Base-by-base conservation (phyloP, 2,113 vertebrate genomes). In the Gobio gobio region DNA sequence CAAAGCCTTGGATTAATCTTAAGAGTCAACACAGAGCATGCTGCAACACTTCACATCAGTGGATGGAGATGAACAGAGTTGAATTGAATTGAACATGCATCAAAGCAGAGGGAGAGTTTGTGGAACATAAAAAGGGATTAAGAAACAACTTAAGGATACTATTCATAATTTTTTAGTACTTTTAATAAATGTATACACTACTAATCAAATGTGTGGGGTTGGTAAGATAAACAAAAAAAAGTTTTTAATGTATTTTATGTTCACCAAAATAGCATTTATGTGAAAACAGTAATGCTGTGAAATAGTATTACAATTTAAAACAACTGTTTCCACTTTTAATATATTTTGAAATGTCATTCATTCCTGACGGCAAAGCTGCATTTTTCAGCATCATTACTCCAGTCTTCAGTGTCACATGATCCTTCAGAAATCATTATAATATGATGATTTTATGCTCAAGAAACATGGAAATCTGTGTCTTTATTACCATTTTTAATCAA, bases 1-100 rank as follows among this genome's bases (percentile, higher is more conserved):
- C 45, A 47, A 82, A 74, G 78, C 78, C 70, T 24, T 20, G 22
- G 78, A 86, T 82, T 85, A 85, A 49, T 78, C 29, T 66, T 40
- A 49, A 3, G 6, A 16, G 13, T 18, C 10, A 10, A 72, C 78
- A 73, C 20, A 49, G 22, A 86, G 66, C 84, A 80, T 82, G 79
- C n/a, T 80, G 54, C 47, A 68, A 8, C 14, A 36, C 49, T 77
- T 84, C 29, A 13, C 33, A 58, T 40, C 76, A 59, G 76, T 16
- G n/a, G 45, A 74, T 26, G 4, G 22, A 51, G 73, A 75, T 26
- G 8, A 33, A n/a, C 51, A 7, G 40, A 40, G 40, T 40, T 40
- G 33, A 33, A 3, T 33, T 33, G 33, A 33, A 33, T 33, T 36
- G 36, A 36, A 77, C 8, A 33, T 36, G 36, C 6, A 51, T 77